Evolutionary conservation across 2,888 invertebrate genomes (phyloP).

Genomic region (Dryobota labecula): DNA sequence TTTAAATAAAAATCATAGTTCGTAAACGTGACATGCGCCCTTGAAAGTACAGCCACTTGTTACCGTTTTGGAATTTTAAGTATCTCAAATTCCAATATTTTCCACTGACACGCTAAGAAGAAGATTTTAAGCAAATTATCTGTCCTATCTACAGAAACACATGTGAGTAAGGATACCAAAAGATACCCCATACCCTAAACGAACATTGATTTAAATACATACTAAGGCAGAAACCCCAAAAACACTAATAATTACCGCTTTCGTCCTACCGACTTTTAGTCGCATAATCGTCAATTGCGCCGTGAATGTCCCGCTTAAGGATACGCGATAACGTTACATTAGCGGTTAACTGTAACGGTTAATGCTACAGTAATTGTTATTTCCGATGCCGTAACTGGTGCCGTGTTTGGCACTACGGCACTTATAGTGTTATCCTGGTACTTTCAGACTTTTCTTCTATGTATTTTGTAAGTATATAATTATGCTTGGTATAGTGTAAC

Average conservation of each 20-base stretch:
- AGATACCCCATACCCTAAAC: background rate
- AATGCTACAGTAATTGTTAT: conserved; percentile 87
- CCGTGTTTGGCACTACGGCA: conserved; percentile 49
- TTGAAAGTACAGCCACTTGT: background rate
- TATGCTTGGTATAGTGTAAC: conserved; percentile 4
- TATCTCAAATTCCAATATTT: background rate
- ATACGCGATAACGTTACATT: conserved; percentile 81
- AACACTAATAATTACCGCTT: conserved; percentile 5
- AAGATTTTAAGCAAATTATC: background rate
- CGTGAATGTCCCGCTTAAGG: conserved; percentile 58
- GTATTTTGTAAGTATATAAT: conserved; percentile 17
- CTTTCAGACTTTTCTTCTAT: conserved; percentile 42
- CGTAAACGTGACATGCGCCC: background rate
- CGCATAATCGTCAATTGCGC: conserved; percentile 44
- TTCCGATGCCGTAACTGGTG: conserved; percentile 68
- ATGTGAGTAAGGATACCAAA: background rate
- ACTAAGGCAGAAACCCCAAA: background rate
- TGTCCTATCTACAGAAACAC: background rate
- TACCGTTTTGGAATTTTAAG: background rate
- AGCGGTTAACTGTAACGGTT: conserved; percentile 81
- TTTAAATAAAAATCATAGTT: background rate
- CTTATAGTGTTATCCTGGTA: conserved; percentile 21
- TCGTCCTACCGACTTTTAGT: conserved; percentile 37
- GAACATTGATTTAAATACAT: background rate
- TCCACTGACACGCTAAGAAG: background rate